phyloP scores from a whole-genome alignment of 2,113 vertebrate genomes.

The Erythrocebus patas region DNA sequence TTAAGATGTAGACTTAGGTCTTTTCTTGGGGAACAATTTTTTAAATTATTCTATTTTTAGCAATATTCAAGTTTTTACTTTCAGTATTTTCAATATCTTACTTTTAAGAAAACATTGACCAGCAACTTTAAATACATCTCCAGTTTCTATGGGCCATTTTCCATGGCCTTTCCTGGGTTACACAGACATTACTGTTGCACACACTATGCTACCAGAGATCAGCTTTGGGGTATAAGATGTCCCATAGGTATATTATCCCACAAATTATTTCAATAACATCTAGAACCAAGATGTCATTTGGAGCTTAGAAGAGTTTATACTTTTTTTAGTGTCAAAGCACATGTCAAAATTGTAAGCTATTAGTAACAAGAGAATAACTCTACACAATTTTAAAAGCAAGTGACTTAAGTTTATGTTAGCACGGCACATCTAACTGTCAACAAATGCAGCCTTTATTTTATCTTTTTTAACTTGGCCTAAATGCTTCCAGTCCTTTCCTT shows the following conservation, averaged over 20 bases:
- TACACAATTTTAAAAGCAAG: neutral
- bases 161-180: neutral
- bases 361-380: neutral
- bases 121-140: neutral
- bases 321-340: slow-evolving; percentile 8
- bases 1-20: neutral
- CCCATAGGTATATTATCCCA: neutral
- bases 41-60: neutral
- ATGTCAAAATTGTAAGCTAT: neutral
- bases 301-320: neutral
- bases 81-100: slow-evolving; percentile 10
- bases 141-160: neutral
- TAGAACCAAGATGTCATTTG: neutral
- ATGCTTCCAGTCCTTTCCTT: neutral
- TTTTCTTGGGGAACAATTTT: neutral
- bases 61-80: neutral
- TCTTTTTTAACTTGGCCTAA: neutral
- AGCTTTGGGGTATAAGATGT: neutral
- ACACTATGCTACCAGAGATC: neutral
- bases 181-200: neutral
- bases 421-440: neutral
- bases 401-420: neutral
- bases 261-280: neutral
- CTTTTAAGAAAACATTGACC: neutral
- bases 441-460: neutral